These are phyloP conservation scores for Chaenodraco wilsoni DNA, from an alignment of 2,797 vertebrate genomes.

Conservation along the genomic window DNA sequence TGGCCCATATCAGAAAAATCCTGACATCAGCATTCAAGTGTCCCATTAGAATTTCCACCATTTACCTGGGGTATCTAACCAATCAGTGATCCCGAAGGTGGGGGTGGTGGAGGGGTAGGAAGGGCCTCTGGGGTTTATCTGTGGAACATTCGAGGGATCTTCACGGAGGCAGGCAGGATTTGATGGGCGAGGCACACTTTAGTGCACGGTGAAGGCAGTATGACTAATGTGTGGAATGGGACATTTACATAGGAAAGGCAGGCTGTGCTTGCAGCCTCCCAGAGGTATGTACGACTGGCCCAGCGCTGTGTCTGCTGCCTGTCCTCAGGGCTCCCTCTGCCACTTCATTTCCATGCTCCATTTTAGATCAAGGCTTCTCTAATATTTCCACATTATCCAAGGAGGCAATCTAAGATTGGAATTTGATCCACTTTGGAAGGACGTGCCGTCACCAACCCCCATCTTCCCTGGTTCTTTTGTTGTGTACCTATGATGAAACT, in stretches of 20 bases:
- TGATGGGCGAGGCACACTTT: slow-evolving; percentile 81
- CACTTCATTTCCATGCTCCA: slow-evolving; percentile 86
- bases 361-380: slow-evolving; percentile 85
- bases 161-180: slow-evolving; percentile 76
- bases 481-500: slow-evolving; percentile 63
- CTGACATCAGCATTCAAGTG: slow-evolving; percentile 72
- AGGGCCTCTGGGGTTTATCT: slow-evolving; percentile 81
- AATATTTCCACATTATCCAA: slow-evolving; percentile 85
- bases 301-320: slow-evolving; percentile 77
- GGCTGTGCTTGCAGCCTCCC: slow-evolving; percentile 78
- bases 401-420: slow-evolving; percentile 85
- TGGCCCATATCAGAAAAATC: slow-evolving; percentile 52
- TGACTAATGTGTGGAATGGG: slow-evolving; percentile 84
- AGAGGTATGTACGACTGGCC: slow-evolving; percentile 79
- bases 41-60: slow-evolving; percentile 69
- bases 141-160: slow-evolving; percentile 79
- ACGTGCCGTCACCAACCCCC: slow-evolving; percentile 51
- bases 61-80: slow-evolving; percentile 77
- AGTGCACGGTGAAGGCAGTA: slow-evolving; percentile 79
- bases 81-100: slow-evolving; percentile 74
- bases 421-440: slow-evolving; percentile 83
- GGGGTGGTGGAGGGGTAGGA: slow-evolving; percentile 60
- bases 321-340: slow-evolving; percentile 83
- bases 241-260: slow-evolving; percentile 84
- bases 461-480: slow-evolving; percentile 31